Evolutionary conservation across 2,797 vertebrate species (phyloP), one percentile per base, ranked within the genome.

Genomic region (Gymnodraco acuticeps): DNA sequence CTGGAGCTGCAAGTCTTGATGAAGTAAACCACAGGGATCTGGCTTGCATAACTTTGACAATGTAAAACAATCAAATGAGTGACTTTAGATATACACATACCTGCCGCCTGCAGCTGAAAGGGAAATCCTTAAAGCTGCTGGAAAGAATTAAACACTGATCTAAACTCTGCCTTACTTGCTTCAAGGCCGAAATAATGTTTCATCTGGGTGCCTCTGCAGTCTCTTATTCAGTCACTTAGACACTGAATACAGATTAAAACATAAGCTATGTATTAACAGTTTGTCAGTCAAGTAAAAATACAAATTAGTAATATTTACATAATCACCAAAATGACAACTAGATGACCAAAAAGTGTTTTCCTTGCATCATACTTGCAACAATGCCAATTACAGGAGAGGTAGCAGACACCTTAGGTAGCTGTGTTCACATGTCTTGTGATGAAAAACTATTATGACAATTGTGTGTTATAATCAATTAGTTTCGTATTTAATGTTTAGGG

Each of bases 81-180:
- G 3, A 31, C 12, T 33, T 51, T 20, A 58, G 6, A 71, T 64
- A n/a, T 59, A 43, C 38, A 68, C 20, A 43, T 8, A 64, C 63
- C 63, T 55, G 13, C 38, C 42, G 31, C 27, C 19, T 43, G 61
- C 15, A 73, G 43, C 31, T 55, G 41, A 66, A 69, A 64, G 45
- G 15, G 7, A 73, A 70, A 63, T 9, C 61, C 62, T 55, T 58
- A 43, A 43, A n/a, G 27, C 38, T 20, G 59, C 48, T 46, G 23
- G n/a, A 68, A 33, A 51, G 6, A 67, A 68, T 52, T 10, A 52
- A 54, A 51, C 12, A 42, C 4, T 46, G 51, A 50, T 75, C 14
- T 52, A 17, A 33, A 60, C 53, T 46, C 11, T 2, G 20, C 0
- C 0, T 53, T 52, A 19, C 41, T 55, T 56, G 46, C 27, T 5